Evolutionary conservation across 2,113 vertebrate genomes (phyloP).

Genomic region (Vulpes vulpes): DNA sequence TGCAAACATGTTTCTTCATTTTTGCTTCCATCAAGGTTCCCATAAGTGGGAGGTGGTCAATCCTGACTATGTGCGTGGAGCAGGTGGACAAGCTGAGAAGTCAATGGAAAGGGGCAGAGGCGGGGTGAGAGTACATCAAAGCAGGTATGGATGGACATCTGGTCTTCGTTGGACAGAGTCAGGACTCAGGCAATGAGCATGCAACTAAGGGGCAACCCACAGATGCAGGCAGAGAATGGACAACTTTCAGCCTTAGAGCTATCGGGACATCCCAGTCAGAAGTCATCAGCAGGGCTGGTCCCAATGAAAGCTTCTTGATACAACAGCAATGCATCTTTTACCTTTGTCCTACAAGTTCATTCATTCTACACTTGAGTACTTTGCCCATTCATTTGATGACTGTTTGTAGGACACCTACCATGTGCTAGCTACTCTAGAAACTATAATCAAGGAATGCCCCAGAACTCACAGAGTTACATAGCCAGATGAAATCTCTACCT

Average conservation of each 20-base stretch:
- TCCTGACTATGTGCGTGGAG: neutral
- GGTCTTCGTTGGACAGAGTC: neutral
- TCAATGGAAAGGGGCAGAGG: neutral
- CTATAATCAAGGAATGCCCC: neutral
- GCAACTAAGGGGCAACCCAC: neutral
- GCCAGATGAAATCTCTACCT: neutral
- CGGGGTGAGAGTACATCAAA: rapidly evolving
- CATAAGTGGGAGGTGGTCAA: neutral
- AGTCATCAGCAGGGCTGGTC: neutral
- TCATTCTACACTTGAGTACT: neutral
- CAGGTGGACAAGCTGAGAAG: neutral
- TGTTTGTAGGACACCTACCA: neutral
- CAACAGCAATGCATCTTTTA: neutral
- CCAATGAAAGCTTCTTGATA: neutral
- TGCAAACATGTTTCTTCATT: neutral
- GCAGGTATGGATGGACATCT: neutral
- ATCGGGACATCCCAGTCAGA: neutral
- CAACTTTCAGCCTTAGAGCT: neutral
- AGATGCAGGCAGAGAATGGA: neutral
- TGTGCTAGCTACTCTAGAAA: neutral
- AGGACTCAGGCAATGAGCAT: neutral
- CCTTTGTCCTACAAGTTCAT: neutral
- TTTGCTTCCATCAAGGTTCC: neutral
- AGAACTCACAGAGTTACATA: neutral
- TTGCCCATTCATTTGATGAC: neutral